These are phyloP conservation scores for Radopholus similis DNA, from an alignment of 1,140 invertebrate species.

Conservation along the genomic window DNA sequence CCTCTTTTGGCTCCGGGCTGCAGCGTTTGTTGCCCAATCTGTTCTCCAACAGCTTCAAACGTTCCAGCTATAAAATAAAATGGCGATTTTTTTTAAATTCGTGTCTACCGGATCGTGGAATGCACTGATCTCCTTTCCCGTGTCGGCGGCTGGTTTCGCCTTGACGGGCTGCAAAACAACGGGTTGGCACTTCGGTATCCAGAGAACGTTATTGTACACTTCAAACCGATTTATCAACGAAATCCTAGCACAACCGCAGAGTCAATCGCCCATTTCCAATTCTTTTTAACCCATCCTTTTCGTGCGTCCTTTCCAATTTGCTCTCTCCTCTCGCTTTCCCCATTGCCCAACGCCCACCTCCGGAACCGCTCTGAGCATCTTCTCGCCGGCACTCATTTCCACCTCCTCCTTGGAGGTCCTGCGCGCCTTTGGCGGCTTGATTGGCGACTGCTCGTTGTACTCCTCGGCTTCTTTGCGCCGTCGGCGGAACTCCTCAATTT, in stretches of 20 bases:
- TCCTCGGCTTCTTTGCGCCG: slow-evolving; percentile 59
- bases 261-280: too few species aligned
- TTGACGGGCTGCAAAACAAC: background rate
- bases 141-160: background rate
- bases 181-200: too few species aligned
- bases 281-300: background rate
- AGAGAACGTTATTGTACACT: too few species aligned
- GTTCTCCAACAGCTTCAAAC: slow-evolving; percentile 52
- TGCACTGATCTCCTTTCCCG: slow-evolving; percentile 22
- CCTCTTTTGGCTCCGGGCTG: slow-evolving; percentile 3
- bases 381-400: slow-evolving; percentile 50
- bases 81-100: too few species aligned
- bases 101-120: slow-evolving; percentile 57
- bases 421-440: slow-evolving; percentile 54
- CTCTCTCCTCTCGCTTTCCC: slow-evolving; percentile 10
- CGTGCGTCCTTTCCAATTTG: background rate
- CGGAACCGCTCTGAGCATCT: slow-evolving; percentile 43
- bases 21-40: slow-evolving; percentile 24
- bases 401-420: slow-evolving; percentile 28
- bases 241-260: too few species aligned
- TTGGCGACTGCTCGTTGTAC: slow-evolving; percentile 59
- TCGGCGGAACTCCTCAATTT: slow-evolving; percentile 55
- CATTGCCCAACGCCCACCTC: too few species aligned
- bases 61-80: too few species aligned
- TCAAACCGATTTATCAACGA: too few species aligned